Conservation (phyloP, 2,888 invertebrate species). For the Rosalia funebris region DNA sequence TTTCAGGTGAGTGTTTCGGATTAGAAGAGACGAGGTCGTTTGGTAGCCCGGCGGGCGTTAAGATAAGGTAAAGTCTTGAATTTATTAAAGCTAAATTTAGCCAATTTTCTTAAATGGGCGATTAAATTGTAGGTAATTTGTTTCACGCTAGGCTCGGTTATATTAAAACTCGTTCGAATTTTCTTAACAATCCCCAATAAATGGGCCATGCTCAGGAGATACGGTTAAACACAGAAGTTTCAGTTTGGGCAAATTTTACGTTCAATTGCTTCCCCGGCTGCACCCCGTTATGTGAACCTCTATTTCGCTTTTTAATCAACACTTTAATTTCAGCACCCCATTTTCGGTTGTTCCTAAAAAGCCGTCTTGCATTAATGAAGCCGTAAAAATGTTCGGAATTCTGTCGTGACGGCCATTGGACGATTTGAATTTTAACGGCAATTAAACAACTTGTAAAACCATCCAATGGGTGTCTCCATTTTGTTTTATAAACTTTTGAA, state of each 20-base stretch:
- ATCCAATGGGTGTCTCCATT: no score
- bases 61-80: constrained; percentile 64
- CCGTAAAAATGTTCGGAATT: constrained; percentile 59
- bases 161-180: constrained; percentile 61
- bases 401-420: constrained; percentile 29
- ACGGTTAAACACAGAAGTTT: constrained; percentile 44
- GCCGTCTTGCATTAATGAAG: constrained; percentile 62
- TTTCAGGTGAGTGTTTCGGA: constrained; percentile 57
- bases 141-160: constrained; percentile 58
- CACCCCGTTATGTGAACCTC: constrained; percentile 51
- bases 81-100: constrained; percentile 63
- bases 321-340: constrained; percentile 64
- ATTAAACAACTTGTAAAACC: neutral
- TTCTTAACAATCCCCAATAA: constrained; percentile 55
- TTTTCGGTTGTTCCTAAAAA: constrained; percentile 61
- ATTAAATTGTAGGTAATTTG: constrained; percentile 64
- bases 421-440: constrained; percentile 40
- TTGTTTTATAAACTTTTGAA: no score
- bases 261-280: constrained; percentile 57
- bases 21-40: constrained; percentile 43
- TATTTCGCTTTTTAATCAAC: constrained; percentile 62
- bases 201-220: constrained; percentile 29
- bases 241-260: constrained; percentile 56
- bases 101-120: constrained; percentile 64
- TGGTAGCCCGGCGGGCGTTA: constrained; percentile 53